Conservation (phyloP, 1,140 invertebrate species). For the Monomorium pharaonis region DNA sequence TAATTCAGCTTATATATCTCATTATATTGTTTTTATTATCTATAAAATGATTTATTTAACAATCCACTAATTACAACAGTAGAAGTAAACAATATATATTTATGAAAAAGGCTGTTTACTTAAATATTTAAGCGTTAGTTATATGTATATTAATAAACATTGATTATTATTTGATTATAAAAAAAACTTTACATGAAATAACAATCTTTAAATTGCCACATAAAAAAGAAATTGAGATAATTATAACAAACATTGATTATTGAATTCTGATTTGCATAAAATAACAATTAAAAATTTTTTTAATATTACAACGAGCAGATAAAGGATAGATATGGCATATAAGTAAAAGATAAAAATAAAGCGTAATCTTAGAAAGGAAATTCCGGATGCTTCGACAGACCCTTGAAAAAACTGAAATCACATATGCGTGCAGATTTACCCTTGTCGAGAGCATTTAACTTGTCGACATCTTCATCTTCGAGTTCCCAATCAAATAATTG, state of each 20-base stretch:
- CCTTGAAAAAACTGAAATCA: constrained; percentile 87
- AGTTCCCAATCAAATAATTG: constrained; percentile 84
- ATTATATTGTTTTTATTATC: neutral
- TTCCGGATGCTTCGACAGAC: constrained; percentile 87
- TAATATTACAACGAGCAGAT: neutral
- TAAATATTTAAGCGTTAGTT: neutral
- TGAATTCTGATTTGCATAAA: no score
- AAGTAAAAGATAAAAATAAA: neutral
- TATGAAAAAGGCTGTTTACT: neutral
- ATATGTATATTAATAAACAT: neutral
- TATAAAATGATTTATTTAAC: neutral
- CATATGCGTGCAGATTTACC: constrained; percentile 87
- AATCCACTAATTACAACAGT: neutral
- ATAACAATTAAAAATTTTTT: neutral
- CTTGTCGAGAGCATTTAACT: constrained; percentile 84
- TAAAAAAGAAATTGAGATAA: neutral
- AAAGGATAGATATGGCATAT: neutral
- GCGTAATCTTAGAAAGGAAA: constrained; percentile 78
- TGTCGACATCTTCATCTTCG: constrained; percentile 76
- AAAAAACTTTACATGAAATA: neutral
- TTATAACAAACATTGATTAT: no score
- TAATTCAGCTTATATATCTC: neutral
- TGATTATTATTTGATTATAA: neutral
- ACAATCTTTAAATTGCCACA: neutral
- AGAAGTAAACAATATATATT: neutral